Evolutionary conservation across 2,888 invertebrate species (phyloP), one percentile per base, ranked within the genome.

Genomic region (Cephus spinipes): DNA sequence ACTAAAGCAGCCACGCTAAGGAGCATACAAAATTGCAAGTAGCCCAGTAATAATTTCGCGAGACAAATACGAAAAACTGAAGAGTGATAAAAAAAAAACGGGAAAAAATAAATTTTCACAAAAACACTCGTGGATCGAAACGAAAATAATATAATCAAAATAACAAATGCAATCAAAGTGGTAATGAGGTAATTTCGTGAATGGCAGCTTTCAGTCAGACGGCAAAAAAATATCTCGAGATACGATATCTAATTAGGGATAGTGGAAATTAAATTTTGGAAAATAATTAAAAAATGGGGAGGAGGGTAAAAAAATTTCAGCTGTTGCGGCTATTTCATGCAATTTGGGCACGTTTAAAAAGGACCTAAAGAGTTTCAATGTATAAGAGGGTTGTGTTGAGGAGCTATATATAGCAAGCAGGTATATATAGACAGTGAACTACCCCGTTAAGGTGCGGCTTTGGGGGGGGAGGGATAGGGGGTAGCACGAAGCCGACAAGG

Each of bases 401-500:
- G 2, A 23, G 55, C 23, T 55, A 23, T 36, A 36, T 36, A 36
- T 55, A 55, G 23, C 1, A 23, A 6, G 9, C 23, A 55, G 23
- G 55, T 55, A 55, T 11, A 34, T 34, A 35, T 9, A 55, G 9
- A 55, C 6, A 23, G 23, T 23, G 55, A 55, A 15, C 55, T 23
- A 55, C 55, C 55, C 55, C 55, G 9, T 55, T 0, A 55, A 55
- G 55, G 55, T 55, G 55, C 23, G 55, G 55, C 55, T 55, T 55
- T 12, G n/a, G n/a, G 36, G 23, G 0, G 0, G 11, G 12, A 0
- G 0, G 0, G 35, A 35, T 3, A 3, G 12, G 35, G 23, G 55
- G 23, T 55, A 55, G 36, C n/a, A 23, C 74, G 69, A 15, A 33
- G 40, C 12, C 69, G 69, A 74, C 40, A 36, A 40, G 69, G 23